Evolutionary conservation across 2,797 vertebrate genomes (phyloP).

Genomic region (Sternotherus odoratus): DNA sequence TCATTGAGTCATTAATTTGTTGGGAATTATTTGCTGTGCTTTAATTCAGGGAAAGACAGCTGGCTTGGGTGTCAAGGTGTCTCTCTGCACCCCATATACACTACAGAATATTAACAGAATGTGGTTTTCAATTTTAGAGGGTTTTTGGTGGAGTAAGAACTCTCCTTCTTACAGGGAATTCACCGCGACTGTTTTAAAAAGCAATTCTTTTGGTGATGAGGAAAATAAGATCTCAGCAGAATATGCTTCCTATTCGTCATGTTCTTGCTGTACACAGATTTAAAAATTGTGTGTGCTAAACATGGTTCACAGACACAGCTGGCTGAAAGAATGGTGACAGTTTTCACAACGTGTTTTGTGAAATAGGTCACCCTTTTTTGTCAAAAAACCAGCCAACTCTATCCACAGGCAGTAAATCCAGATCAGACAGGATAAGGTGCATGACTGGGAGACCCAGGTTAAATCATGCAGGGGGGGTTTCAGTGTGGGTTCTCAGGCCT

Average conservation of each 20-base stretch:
- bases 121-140: neutral
- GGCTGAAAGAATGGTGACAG: neutral
- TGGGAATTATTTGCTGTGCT: neutral
- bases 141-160: neutral
- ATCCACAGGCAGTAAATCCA: neutral
- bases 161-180: neutral
- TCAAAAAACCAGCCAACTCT: neutral
- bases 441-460: neutral
- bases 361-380: neutral
- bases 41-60: neutral
- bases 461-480: neutral
- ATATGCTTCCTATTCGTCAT: neutral
- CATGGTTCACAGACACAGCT: neutral
- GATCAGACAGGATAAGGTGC: neutral
- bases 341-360: neutral
- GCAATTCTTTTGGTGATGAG: neutral
- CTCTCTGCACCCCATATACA: neutral
- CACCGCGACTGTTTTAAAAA: neutral
- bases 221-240: neutral
- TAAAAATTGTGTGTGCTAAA: neutral
- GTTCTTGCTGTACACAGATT: neutral
- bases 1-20: neutral
- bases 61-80: neutral
- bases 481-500: neutral
- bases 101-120: neutral